Evolutionary conservation across 1,140 invertebrate species (phyloP), one percentile per base, ranked within the genome.

Genomic region (Nilaparvata lugens): DNA sequence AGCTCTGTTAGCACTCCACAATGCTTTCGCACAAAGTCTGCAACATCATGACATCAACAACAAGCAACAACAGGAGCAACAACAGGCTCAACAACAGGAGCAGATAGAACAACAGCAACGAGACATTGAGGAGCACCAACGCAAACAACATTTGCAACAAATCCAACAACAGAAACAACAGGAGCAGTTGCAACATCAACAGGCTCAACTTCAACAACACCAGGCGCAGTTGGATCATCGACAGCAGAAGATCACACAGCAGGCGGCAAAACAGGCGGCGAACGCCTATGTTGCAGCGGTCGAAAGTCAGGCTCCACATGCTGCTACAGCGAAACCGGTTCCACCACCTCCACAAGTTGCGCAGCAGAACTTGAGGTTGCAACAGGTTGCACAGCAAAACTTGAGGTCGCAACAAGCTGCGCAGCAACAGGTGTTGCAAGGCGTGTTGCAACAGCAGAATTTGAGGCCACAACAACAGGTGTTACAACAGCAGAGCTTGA

Each of bases 121-220:
- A 0, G 73, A 76, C 40, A 72, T 76, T n/a, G 74, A 77, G 31
- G 31, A 35, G 13, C 31, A 35, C 31, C 31, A 35, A 11, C 31
- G 31, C 13, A 35, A 35, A 35, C 31, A 35, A 35, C 31, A 35
- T 11, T 35, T 35, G 31, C 31, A 52, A 63, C 72, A 55, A 71
- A 76, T 18, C 21, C 45, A 48, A 3, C 70, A 74, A 7, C 74
- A 76, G 45, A 70, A 74, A 5, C 74, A 76, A 48, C 71, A 73
- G 4, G 73, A 73, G 0, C 58, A 76, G 35, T 62, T 73, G 13
- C 74, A 77, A 14, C 82, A 81, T 63, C 76, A 73, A 65, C 82
- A 83, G 23, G 52, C 48, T 1, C 52, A 56, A 23, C 58, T 42
- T 45, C 43, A 52, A 54, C 21, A 57, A 13, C 59, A 42, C 0